phyloP scores from a whole-genome alignment of 23 tunicate species.

The Diplosoma virens region DNA sequence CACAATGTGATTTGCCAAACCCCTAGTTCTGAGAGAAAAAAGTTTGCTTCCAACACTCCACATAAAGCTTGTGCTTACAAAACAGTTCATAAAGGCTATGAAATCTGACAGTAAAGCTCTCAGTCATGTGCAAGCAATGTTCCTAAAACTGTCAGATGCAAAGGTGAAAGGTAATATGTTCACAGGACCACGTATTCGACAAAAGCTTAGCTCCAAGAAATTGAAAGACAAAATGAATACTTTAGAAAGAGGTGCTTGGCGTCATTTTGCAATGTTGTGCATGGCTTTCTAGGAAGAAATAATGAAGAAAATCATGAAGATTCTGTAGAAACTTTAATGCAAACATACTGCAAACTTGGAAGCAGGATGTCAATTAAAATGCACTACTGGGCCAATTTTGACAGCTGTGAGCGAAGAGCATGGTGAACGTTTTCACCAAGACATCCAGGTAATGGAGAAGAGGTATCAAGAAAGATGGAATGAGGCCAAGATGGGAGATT shows the following conservation, averaged over 20 bases:
- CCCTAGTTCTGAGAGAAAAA: conserved; percentile 19
- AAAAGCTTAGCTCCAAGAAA: too few species aligned
- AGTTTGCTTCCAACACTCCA: conserved; percentile 23
- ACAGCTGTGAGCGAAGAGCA: conserved; percentile 15
- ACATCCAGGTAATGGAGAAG: conserved; percentile 27
- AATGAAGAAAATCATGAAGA: conserved; percentile 8
- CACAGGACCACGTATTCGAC: too few species aligned
- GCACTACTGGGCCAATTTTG: conserved; percentile 14
- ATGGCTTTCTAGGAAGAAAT: conserved; percentile 22
- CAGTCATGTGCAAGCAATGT: too few species aligned
- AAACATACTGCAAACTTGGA: conserved; percentile 16
- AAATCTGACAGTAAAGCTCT: conserved; percentile 7
- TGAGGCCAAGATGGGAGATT: conserved; percentile 17
- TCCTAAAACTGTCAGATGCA: too few species aligned
- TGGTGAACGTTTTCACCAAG: conserved; percentile 33
- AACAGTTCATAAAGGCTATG: conserved; percentile 7
- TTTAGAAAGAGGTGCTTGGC: conserved; percentile 21
- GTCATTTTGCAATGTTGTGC: conserved; percentile 8
- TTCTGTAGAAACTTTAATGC: conserved; percentile 6
- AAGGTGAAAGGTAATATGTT: too few species aligned
- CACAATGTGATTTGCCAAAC: conserved; percentile 28
- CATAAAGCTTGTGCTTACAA: conserved; percentile 20
- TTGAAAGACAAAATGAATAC: too few species aligned
- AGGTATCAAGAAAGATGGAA: not conserved
- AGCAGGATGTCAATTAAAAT: conserved; percentile 26